These are phyloP conservation scores for Meteorus sp. DNA, from an alignment of 1,140 invertebrate species.

Conservation along the genomic window DNA sequence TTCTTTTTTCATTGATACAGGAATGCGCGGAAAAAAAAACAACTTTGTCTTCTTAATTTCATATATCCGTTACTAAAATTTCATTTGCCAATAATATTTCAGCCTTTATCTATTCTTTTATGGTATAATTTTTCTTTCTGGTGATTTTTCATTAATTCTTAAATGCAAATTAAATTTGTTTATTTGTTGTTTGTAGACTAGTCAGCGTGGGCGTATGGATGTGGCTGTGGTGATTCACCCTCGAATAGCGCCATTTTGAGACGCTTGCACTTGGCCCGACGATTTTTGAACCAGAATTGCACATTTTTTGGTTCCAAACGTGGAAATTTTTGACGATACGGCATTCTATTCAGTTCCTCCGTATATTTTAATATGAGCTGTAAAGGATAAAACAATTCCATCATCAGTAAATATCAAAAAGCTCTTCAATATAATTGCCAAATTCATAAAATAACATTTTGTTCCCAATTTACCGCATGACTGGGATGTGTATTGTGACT, in stretches of 20 bases:
- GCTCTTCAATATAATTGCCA: not conserved
- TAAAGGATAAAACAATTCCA: conserved; percentile 26
- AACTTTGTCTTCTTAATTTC: not conserved
- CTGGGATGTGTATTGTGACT: conserved; percentile 96
- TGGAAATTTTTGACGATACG: conserved; percentile 94
- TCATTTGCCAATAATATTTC: too few relatives aligned
- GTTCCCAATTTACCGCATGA: conserved; percentile 72
- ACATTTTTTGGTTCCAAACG: conserved; percentile 96
- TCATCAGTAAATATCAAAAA: too few relatives aligned
- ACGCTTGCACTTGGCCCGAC: conserved; percentile 93
- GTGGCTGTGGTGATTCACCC: conserved; percentile 63
- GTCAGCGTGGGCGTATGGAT: conserved; percentile 54
- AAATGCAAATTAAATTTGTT: conserved; percentile 1
- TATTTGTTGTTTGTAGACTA: conserved; percentile 32
- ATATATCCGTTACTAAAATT: too few relatives aligned
- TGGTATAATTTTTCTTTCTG: conserved; percentile 27
- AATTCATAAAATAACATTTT: too few relatives aligned
- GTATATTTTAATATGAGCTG: conserved; percentile 95
- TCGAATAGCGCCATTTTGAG: conserved; percentile 84
- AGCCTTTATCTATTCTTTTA: too few relatives aligned
- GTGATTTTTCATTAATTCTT: too few relatives aligned
- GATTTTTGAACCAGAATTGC: conserved; percentile 97
- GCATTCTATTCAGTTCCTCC: conserved; percentile 92
- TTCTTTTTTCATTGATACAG: not conserved
- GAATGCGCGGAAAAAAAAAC: not conserved